Percentiles rank a stretch among this genome's conserved stretches.
Evolutionary conservation across 2,113 vertebrate species (phyloP).

Genomic region (Perca fluviatilis): DNA sequence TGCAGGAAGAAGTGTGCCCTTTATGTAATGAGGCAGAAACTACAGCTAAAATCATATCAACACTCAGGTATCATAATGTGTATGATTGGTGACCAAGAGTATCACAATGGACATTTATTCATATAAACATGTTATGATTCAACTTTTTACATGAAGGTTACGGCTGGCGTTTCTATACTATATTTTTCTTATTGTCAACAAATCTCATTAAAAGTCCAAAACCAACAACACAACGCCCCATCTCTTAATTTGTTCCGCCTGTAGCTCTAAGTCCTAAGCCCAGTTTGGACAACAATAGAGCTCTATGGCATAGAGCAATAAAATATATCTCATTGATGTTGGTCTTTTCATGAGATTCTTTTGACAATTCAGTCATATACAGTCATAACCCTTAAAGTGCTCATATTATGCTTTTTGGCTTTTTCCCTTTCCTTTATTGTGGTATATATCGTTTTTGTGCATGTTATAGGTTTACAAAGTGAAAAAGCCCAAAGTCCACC

Average conservation of each 20-base stretch:
- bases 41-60: background rate
- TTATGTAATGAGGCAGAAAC: background rate
- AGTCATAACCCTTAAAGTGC: no score
- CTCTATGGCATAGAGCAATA: background rate
- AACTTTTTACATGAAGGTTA: background rate
- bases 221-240: background rate
- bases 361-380: background rate
- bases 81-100: background rate
- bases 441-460: no score
- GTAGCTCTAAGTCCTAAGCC: no score
- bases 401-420: no score
- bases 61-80: background rate
- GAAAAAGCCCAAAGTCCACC: no score
- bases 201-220: background rate
- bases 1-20: background rate
- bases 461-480: no score
- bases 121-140: background rate
- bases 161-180: background rate
- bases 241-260: background rate
- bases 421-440: no score
- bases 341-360: background rate
- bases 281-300: conserved; percentile 1
- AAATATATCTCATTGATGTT: background rate
- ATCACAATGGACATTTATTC: background rate
- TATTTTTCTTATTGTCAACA: background rate